Evolutionary conservation across 1,140 invertebrate genomes (phyloP).

Genomic region (Saccostrea echinata): DNA sequence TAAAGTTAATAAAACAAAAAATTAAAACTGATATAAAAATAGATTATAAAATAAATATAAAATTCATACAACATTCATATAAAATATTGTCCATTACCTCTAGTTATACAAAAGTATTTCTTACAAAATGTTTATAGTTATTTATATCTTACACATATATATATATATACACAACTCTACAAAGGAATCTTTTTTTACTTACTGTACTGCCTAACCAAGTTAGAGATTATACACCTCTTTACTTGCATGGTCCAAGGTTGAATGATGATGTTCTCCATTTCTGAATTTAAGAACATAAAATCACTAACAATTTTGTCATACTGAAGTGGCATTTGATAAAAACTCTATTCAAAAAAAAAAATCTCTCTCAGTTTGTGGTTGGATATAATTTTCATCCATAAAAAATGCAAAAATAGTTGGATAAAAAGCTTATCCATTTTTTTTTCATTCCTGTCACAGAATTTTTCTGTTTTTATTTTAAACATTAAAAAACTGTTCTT

Average conservation of each 20-base stretch:
- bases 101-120: too few relatives aligned
- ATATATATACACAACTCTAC: too few relatives aligned
- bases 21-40: neutral
- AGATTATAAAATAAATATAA: neutral
- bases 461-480: neutral
- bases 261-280: neutral
- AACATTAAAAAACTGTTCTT: neutral
- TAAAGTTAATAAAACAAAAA: conserved; percentile 1
- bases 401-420: neutral
- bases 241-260: neutral
- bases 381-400: conserved; percentile 2
- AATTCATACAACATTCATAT: neutral
- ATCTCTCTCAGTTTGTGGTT: neutral
- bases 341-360: neutral
- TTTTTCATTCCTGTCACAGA: neutral
- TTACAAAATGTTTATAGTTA: too few relatives aligned
- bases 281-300: neutral
- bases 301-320: neutral
- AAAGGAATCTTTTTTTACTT: neutral
- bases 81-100: too few relatives aligned
- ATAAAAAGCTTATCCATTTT: neutral
- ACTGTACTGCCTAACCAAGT: conserved; percentile 16
- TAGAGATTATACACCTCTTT: neutral
- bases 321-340: neutral
- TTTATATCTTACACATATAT: too few relatives aligned